These are phyloP conservation scores for Xanthorhoe designata DNA, from an alignment of 2,888 invertebrate genomes.

Conservation along the genomic window DNA sequence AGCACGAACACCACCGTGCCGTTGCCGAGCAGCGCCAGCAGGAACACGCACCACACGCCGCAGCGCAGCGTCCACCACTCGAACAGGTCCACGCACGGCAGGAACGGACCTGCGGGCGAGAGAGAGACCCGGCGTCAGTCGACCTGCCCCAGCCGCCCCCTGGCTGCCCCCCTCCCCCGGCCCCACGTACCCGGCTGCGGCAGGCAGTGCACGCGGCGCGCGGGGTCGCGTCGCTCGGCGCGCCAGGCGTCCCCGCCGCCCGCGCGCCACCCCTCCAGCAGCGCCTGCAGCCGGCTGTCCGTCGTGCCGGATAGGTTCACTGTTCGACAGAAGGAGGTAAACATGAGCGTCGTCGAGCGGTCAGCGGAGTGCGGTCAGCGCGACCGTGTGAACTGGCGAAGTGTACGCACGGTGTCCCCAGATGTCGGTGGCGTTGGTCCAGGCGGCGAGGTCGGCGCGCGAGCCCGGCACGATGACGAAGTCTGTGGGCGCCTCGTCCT, in stretches of 20 bases:
- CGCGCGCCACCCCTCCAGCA: constrained; percentile 52
- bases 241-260: constrained; percentile 45
- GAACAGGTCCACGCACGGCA: constrained; percentile 97
- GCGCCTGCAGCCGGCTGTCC: constrained; percentile 51
- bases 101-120: constrained; percentile 96
- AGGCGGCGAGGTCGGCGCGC: constrained; percentile 87
- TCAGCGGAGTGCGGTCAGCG: too few relatives aligned
- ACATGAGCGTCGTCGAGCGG: neutral
- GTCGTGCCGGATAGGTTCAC: constrained; percentile 67
- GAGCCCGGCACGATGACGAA: constrained; percentile 72
- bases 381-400: neutral
- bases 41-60: constrained; percentile 98
- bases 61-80: constrained; percentile 99
- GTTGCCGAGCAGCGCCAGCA: constrained; percentile 97
- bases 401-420: constrained; percentile 92
- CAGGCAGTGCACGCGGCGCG: constrained; percentile 89
- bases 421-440: constrained; percentile 93
- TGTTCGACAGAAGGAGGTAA: constrained; percentile 34
- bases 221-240: constrained; percentile 38
- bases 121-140: constrained; percentile 11
- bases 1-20: constrained; percentile 97
- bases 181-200: constrained; percentile 89
- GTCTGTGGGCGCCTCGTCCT: constrained; percentile 70
- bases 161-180: neutral
- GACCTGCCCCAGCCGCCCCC: constrained; percentile 6